Conservation (phyloP, 23 tunicate species). For the Ascidia mentula region DNA sequence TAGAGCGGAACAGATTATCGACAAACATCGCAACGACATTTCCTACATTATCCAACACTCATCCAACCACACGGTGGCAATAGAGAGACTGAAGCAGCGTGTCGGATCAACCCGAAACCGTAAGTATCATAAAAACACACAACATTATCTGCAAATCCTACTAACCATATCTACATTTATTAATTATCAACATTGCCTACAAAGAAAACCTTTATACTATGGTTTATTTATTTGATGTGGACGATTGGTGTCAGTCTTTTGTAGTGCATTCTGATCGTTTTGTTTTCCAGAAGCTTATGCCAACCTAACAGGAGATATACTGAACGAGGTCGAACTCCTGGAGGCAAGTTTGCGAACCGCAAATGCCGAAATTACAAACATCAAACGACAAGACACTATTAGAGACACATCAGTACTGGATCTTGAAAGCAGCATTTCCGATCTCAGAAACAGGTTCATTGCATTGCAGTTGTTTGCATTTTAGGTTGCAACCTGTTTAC, state of each 20-base stretch:
- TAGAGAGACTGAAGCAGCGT: conserved; percentile 41
- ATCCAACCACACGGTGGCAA: conserved; percentile 58
- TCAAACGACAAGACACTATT: conserved; percentile 35
- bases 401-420: conserved; percentile 27
- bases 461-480: too few species aligned
- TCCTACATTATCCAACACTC: conserved; percentile 44
- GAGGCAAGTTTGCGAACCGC: conserved; percentile 18
- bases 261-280: too few species aligned
- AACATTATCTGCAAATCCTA: too few species aligned
- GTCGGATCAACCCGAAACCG: background rate
- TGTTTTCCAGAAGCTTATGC: conserved; percentile 23
- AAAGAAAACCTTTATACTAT: too few species aligned
- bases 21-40: conserved; percentile 39
- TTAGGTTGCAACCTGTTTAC: too few species aligned
- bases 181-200: too few species aligned
- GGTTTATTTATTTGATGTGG: too few species aligned
- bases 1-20: conserved; percentile 36
- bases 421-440: conserved; percentile 28
- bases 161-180: too few species aligned
- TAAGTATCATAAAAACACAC: background rate
- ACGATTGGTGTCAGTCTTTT: too few species aligned
- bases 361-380: conserved; percentile 19
- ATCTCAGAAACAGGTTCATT: conserved; percentile 27
- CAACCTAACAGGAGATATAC: conserved; percentile 36
- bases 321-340: conserved; percentile 22